Base-by-base conservation (phyloP, 92 coral and sea anemone genomes). In the Phymanthus crucifer region DNA sequence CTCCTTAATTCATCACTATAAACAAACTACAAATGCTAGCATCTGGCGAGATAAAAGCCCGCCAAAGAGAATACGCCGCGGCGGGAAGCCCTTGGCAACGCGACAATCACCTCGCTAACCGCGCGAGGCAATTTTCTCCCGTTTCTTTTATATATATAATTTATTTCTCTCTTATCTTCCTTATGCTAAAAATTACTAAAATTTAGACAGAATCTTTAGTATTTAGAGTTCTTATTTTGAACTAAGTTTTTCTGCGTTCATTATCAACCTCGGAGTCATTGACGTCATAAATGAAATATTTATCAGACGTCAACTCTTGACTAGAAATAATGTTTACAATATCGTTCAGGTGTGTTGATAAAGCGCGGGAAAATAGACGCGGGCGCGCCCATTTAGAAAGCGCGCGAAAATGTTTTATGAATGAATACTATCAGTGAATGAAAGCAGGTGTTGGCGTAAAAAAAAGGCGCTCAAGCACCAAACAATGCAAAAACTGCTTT, bases 281-380 rank as follows among this genome's bases (percentile, higher is more conserved):
- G 31, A 54, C 27, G 27, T 26, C 64, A n/a, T 7, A 21, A 54
- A 54, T 8, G 64, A 54, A 21, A 54, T 21, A 54, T 5, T 61
- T 27, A 61, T 61, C 16, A 29, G 16, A 29, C 13, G 33, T 3
- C 29, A 34, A 8, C 29, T 61, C 18, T 26, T 61, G 32, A 61
- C 68, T 24, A 27, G 33, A 61, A 61, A 36, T 50, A n/a, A 18
- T 71, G 33, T 24, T 24, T 71, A 35, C 17, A 36, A 36, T 71
- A 24, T 19, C 16, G 3, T 40, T 54, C 75, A 69, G 73, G 45
- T 69, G 75, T 40, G 52, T 71, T 40, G 32, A 36, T 40, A 40
- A 36, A 71, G 75, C 75, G 75, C 75, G 75, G 75, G 75, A 71
- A 71, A 71, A 71, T 40, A 71, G 50, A 71, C 33, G 75, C 52